Evolutionary conservation across 2,113 vertebrate species (phyloP).

Genomic region (Phalacrocorax pelagicus): DNA sequence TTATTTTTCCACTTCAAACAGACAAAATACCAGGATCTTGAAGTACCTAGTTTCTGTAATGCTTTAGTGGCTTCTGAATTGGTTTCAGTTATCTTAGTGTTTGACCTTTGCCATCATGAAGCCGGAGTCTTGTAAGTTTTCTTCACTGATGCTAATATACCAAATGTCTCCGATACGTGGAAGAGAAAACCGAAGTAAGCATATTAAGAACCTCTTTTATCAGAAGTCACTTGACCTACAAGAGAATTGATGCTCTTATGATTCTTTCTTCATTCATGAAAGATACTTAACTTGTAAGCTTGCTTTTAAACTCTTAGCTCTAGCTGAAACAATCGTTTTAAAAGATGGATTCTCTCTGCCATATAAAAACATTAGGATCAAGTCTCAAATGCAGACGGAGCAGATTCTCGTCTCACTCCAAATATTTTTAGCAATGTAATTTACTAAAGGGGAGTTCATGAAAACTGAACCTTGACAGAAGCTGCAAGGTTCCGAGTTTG

Average conservation of each 20-base stretch:
- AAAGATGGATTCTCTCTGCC: neutral
- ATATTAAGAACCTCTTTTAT: neutral
- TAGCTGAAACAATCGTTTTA: neutral
- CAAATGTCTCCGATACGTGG: neutral
- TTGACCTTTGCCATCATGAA: neutral
- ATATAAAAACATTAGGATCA: neutral
- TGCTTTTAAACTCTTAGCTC: neutral
- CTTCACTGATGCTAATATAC: neutral
- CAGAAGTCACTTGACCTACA: neutral
- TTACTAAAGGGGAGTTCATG: neutral
- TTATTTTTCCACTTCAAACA: neutral
- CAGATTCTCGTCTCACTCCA: neutral
- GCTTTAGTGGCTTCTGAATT: neutral
- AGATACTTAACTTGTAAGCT: neutral
- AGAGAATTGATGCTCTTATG: neutral
- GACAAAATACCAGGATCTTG: neutral
- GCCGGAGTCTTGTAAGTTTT: neutral
- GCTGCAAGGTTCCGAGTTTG: rapidly evolving
- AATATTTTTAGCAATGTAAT: neutral
- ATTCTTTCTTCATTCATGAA: neutral
- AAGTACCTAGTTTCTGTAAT: neutral
- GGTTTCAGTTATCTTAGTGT: neutral
- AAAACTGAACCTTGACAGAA: neutral
- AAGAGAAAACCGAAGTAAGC: neutral
- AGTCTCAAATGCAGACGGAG: neutral